Base-by-base conservation (phyloP, 2,888 invertebrate genomes). In the Heteromyza rotundicornis region DNA sequence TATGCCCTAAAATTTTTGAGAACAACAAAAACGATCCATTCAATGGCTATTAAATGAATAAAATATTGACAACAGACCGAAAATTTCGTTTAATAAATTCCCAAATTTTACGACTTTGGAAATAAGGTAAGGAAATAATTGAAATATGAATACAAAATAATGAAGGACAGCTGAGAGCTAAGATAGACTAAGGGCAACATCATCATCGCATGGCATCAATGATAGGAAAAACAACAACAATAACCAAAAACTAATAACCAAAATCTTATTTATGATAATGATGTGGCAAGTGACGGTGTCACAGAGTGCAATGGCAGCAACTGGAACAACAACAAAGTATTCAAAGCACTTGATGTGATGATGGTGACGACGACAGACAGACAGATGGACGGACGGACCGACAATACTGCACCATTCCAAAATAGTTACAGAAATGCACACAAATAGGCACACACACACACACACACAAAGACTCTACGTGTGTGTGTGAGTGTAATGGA, bases 251-350 rank as follows among this genome's bases (percentile, higher is more conserved):
- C 27, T 27, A 50, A 50, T 19, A 10, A 22, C 36, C 47, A 62
- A n/a, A 61, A 61, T 62, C 49, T 51, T 62, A 60, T 64, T 62
- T 56, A 59, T 65, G 58, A 56, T 63, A 60, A 65, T 63, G 56
- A 65, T 60, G 63, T 60, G 65, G 60, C 63, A 63, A 60, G 17
- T 59, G 65, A 59, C 60, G 40, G n/a, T 32, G 40, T 35, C 36
- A 20, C 44, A 23, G 32, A 36, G 35, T 22, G 35, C 40, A 56
- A 51, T 32, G 8, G 20, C 27, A 57, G 16, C 62, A 60, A 19
- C 49, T 17, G 12, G 2, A 20, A 27, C 27, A 57, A 57, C 57
- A 57, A 47, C 59, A 59, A 54, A 55, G 54, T 49, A 51, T 58
- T 58, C 62, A 58, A 58, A 58, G 32, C 55, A 64, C 52, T 62